Evolutionary conservation across 2,113 vertebrate genomes (phyloP), one percentile per base, ranked within the genome.

Genomic region (Crocuta crocuta): DNA sequence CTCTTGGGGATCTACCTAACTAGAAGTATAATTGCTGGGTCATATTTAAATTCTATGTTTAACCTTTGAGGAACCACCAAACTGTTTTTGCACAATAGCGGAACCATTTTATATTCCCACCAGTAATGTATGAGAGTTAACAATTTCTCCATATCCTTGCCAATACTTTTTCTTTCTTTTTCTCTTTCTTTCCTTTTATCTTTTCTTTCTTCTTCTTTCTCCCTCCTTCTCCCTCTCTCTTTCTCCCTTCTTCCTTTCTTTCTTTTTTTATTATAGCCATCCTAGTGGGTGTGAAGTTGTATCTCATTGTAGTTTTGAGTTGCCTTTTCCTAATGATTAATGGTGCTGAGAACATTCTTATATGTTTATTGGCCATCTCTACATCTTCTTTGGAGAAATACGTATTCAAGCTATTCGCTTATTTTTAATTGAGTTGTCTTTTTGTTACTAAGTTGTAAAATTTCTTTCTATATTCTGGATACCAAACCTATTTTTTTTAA

Each of bases 331-430:
- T 63, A 39, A 50, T 73, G 65, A 63, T 31, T 71, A 61, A 71
- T 8, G 12, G 81, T 33, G 33, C 33, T 33, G 35, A 50, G 39
- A 71, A 94, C 50, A 15, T 61, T 81, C 61, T 81, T 48, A 26
- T n/a, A 0, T 76, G 58, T 16, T 83, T 68, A 50, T 76, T 35
- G n/a, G 23, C n/a, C n/a, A 76, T 23, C 53, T 74, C 8, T 65
- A 55, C 83, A 55, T 66, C 43, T 71, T 95, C 68, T 87, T 84
- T 95, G 80, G 24, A 81, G 73, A 95, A 81, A 81, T 39, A 21
- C 81, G 63, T 71, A 45, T 71, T 94, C 19, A 58, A 26, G 8
- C 68, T 23, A 15, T 95, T 68, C 55, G 12, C 10, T 43, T 66
- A 19, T 82, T 89, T 95, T 88, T 78, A 58, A 50, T 71, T 70